Conservation (phyloP, 2,113 vertebrate species). For the Cyphotilapia sp. region DNA sequence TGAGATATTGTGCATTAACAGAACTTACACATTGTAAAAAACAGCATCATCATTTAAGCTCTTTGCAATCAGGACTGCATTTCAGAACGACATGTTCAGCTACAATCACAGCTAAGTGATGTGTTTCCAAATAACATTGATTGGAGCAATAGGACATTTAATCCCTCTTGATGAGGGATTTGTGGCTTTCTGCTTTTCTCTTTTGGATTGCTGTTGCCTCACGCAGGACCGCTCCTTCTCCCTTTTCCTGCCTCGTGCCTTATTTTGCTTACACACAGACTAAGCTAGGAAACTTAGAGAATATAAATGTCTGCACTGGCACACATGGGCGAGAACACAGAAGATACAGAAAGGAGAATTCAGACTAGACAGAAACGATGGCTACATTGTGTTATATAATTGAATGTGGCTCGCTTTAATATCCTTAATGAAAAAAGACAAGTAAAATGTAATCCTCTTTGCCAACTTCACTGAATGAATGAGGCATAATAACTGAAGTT, state of each 20-base stretch:
- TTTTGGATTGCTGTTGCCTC: not conserved
- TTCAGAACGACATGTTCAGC: not conserved
- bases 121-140: not conserved
- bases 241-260: not conserved
- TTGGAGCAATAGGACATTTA: not conserved
- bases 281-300: not conserved
- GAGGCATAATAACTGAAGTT: not conserved
- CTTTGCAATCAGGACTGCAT: not conserved
- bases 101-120: not conserved
- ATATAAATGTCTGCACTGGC: not conserved
- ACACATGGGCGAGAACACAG: not conserved
- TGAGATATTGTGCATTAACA: not conserved
- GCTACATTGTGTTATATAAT: not conserved
- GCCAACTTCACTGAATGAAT: not conserved
- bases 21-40: not conserved
- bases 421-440: not conserved
- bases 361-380: not conserved
- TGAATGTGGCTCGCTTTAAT: slow-evolving; percentile 23
- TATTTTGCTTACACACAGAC: not conserved
- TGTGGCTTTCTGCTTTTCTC: not conserved
- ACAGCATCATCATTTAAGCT: not conserved
- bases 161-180: not conserved
- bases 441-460: not conserved
- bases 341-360: not conserved
- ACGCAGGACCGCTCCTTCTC: not conserved